Base-by-base conservation (phyloP, 1,140 invertebrate genomes). In the Samia ricini region DNA sequence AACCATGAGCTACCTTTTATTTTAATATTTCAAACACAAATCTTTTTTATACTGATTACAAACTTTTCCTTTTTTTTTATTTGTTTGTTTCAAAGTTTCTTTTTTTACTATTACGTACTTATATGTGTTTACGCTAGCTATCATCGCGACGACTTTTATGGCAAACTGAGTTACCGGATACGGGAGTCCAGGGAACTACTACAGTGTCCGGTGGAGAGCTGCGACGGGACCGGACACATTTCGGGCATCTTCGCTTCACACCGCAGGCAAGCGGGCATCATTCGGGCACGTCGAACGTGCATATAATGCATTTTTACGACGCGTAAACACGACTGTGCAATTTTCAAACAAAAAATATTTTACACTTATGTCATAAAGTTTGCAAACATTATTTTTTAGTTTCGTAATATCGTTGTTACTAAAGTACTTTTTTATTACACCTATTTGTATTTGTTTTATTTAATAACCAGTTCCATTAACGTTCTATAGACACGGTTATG, bases 181-280 rank as follows among this genome's bases (percentile, higher is more conserved):
- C 80, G 79, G 59, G 85, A 89, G 62, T 79, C 83, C 69, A 83
- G 85, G 74, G 89, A 91, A 76, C 85, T 90, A 61, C 81, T 97
- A 50, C 97, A 97, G 90, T 98, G 97, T 88, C 97, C 97, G 1
- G 97, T 97, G 15, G 95, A 96, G n/a, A 95, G 95, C 23, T 98
- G 96, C 88, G 96, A 97, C 87, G 96, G 96, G 23, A 94, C 94
- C 48, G 96, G 96, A 64, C 96, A 97, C 88, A 93, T 96, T 24
- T 96, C 96, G 19, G 96, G 96, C 67, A 96, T 96, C 91, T 97
- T 96, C 88, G 94, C 95, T 26, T 96, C 96, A 48, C 96, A 97
- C 86, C 90, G 91, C 90, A 92, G 91, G 91, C 91, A 92, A 92
- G 91, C 89, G 77, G 71, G 63, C 69, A 69, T 72, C 68, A 76